Percentiles rank a stretch among this genome's conserved stretches.
Evolutionary conservation across 2,797 vertebrate species (phyloP).

Genomic region (Oryzias dopingdopingensis): DNA sequence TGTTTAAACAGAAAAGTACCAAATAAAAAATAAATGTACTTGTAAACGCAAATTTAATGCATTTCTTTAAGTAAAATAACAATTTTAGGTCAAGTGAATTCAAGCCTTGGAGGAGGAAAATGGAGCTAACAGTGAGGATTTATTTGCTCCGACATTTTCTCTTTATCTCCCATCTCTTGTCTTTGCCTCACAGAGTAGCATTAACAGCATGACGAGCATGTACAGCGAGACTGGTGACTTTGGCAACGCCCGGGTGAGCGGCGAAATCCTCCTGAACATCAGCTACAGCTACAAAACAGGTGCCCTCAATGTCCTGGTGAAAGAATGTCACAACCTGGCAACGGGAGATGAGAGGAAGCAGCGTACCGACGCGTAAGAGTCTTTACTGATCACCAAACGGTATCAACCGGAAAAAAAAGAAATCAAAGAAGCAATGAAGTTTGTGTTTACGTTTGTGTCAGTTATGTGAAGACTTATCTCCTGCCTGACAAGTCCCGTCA

Average conservation of each 20-base stretch:
- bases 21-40: no score
- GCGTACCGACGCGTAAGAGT: constrained; percentile 91
- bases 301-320: constrained; percentile 90
- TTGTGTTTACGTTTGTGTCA: constrained; percentile 49
- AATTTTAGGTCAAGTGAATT: no score
- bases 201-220: constrained; percentile 94
- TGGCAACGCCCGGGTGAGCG: constrained; percentile 90
- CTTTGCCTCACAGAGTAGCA: constrained; percentile 84
- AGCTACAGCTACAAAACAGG: constrained; percentile 97
- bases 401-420: background rate
- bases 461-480: constrained; percentile 96
- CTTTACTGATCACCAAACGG: background rate
- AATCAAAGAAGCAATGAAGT: background rate
- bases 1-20: no score
- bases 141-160: no score
- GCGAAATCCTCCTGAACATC: constrained; percentile 91
- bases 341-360: constrained; percentile 91
- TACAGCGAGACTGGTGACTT: constrained; percentile 98
- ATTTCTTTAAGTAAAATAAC: no score
- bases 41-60: no score
- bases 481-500: constrained; percentile 93
- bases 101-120: no score
- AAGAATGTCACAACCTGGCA: constrained; percentile 92
- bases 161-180: constrained; percentile 13
- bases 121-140: no score